A percentile compares a stretch with the other conserved stretches of the same genome.
Conservation (phyloP, 2,113 vertebrate species). For the Gambusia holbrooki region DNA sequence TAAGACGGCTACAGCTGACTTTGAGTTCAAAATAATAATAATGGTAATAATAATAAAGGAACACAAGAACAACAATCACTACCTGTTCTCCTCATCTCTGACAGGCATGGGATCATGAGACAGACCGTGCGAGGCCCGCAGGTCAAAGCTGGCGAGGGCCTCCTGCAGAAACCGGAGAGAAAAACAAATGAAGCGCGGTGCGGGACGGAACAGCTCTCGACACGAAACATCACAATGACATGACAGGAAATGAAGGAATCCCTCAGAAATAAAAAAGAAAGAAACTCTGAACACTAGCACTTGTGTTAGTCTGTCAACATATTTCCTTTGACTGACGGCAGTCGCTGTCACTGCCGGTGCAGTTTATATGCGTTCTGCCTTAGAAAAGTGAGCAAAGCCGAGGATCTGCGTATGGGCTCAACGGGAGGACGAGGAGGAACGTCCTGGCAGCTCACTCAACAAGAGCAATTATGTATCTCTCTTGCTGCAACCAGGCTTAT, state of each 20-base stretch:
- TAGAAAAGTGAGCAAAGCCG: slow-evolving; percentile 58
- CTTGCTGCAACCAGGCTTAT: slow-evolving; percentile 58
- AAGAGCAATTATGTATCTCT: slow-evolving; percentile 68
- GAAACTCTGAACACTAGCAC: slow-evolving; percentile 38
- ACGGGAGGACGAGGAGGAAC: slow-evolving; percentile 61
- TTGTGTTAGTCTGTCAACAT: slow-evolving; percentile 60
- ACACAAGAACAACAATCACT: slow-evolving; percentile 15
- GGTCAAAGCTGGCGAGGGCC: slow-evolving; percentile 68
- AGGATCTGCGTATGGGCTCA: slow-evolving; percentile 63
- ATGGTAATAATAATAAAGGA: not conserved
- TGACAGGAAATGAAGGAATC: slow-evolving; percentile 54
- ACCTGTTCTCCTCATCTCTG: slow-evolving; percentile 69
- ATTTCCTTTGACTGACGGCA: slow-evolving; percentile 51
- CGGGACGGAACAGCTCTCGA: slow-evolving; percentile 6
- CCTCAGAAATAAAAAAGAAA: not conserved
- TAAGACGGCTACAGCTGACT: not conserved
- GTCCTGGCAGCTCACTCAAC: slow-evolving; percentile 63
- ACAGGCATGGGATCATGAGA: slow-evolving; percentile 74
- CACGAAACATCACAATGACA: slow-evolving; percentile 33
- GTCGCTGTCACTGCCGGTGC: slow-evolving; percentile 48
- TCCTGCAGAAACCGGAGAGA: slow-evolving; percentile 80
- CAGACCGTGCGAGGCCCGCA: slow-evolving; percentile 60
- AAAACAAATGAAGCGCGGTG: slow-evolving; percentile 38
- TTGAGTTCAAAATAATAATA: not conserved
- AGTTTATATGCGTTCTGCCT: slow-evolving; percentile 42